Evolutionary conservation across 92 coral and sea anemone genomes (phyloP).

Genomic region (Porites rus): DNA sequence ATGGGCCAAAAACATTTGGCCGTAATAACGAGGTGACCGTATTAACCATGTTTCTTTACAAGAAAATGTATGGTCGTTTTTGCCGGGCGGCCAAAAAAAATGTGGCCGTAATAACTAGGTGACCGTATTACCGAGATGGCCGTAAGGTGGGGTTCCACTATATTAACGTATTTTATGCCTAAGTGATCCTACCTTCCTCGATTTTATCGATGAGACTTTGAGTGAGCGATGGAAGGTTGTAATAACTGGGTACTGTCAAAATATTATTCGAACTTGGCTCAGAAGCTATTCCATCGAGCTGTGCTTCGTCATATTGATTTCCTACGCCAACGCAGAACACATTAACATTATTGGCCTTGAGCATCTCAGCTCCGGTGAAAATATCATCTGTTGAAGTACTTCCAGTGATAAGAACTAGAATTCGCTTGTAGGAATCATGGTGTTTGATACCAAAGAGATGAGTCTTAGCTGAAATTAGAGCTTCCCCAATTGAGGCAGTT

Average conservation of each 20-base stretch:
- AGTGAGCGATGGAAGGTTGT: slow-evolving; percentile 34
- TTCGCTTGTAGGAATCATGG: slow-evolving; percentile 74
- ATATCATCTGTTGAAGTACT: slow-evolving; percentile 89
- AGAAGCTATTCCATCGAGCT: slow-evolving; percentile 77
- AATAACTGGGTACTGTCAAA: slow-evolving; percentile 53
- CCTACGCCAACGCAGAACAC: slow-evolving; percentile 82
- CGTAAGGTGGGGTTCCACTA: too few relatives aligned
- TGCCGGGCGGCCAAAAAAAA: too few relatives aligned
- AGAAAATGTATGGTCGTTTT: too few relatives aligned
- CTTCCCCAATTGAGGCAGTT: slow-evolving; percentile 65
- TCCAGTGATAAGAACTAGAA: slow-evolving; percentile 80
- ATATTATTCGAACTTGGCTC: slow-evolving; percentile 57
- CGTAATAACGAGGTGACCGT: too few relatives aligned
- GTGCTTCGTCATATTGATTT: slow-evolving; percentile 59
- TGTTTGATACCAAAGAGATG: slow-evolving; percentile 76
- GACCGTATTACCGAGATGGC: too few relatives aligned
- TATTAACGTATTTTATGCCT: neutral
- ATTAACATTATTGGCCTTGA: slow-evolving; percentile 69
- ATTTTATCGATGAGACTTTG: slow-evolving; percentile 68
- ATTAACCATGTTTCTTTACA: too few relatives aligned
- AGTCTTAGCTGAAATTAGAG: slow-evolving; percentile 71
- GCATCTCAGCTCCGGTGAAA: slow-evolving; percentile 68
- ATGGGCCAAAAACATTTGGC: too few relatives aligned
- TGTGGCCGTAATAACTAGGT: too few relatives aligned
- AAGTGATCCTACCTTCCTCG: slow-evolving; percentile 66